Evolutionary conservation across 1,140 invertebrate species (phyloP), one percentile per base, ranked within the genome.

Genomic region (Aphidius ervi): DNA sequence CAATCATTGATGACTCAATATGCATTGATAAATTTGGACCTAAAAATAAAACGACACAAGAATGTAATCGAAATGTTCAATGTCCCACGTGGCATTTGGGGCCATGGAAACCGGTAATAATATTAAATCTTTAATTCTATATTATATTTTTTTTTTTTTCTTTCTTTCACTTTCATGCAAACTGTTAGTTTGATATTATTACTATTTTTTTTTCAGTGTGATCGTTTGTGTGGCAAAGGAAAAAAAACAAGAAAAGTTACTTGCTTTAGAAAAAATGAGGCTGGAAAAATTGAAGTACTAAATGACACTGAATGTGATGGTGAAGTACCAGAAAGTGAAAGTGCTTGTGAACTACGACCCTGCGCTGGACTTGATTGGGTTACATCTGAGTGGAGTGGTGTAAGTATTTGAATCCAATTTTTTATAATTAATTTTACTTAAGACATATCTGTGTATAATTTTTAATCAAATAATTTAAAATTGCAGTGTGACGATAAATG

Each of bases 331-430:
- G 83, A 85, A 10, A 77, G 72, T 6, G 86, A 90, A 64, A 83
- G 87, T 69, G 55, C 78, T 46, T 97, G 95, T 73, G 84, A 88
- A 61, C 65, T 91, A 41, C 83, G 88, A 48, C 92, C 94, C 6
- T 97, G 95, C 70, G 91, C 92, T 56, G 94, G 94, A 9, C 86
- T 95, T 10, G 94, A 97, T 74, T 97, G 95, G 93, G 83, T 95
- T 41, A 82, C 86, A 0, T 89, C 91, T 6, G 86, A 90, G 37
- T 98, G 95, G 95, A 87, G 86, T 68, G 92, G 93, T 59, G 94
- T 95, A 82, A 88, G 87, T 80, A 58, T 45, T 4, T 49, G 54
- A 16, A 61, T 49, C 48, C 55, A 20, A 64, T 65, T 68, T 64
- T 54, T 58, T 62, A 61, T 7, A 52, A 56, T 71, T 68, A 74